Percentiles rank a stretch among this genome's conserved stretches.
phyloP scores from a whole-genome alignment of 2,797 vertebrate genomes.

The Rhinogobio ventralis region DNA sequence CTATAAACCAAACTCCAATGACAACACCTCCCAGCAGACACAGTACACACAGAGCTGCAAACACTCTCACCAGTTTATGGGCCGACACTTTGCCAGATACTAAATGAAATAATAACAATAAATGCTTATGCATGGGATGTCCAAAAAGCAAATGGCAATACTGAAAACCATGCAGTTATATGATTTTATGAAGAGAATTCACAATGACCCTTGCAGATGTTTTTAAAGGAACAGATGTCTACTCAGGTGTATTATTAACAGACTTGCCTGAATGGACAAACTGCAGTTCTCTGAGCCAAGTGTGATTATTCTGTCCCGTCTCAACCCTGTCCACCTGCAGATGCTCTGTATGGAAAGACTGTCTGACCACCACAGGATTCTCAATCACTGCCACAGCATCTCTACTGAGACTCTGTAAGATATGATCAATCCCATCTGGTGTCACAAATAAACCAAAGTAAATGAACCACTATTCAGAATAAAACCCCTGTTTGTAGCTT shows the following conservation, averaged over 20 bases:
- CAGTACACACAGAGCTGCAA: slow-evolving; percentile 76
- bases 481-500: neutral
- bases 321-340: slow-evolving; percentile 60
- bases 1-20: slow-evolving; percentile 83
- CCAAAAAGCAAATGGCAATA: neutral
- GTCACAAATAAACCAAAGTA: neutral
- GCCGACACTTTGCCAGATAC: slow-evolving; percentile 68
- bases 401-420: slow-evolving; percentile 75
- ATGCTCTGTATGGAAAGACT: slow-evolving; percentile 65
- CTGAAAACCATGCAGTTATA: neutral
- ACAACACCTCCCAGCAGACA: slow-evolving; percentile 81
- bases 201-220: neutral
- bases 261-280: slow-evolving; percentile 70
- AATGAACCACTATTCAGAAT: neutral
- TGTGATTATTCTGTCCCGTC: slow-evolving; percentile 62
- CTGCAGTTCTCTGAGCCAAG: slow-evolving; percentile 71
- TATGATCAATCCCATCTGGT: neutral
- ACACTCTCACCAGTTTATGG: slow-evolving; percentile 74
- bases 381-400: slow-evolving; percentile 75
- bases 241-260: neutral
- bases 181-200: neutral
- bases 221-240: neutral
- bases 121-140: neutral
- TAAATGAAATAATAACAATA: slow-evolving; percentile 56
- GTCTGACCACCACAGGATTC: slow-evolving; percentile 70